Evolutionary conservation across 2,113 vertebrate species (phyloP).

Genomic region (Dasyprocta punctata): DNA sequence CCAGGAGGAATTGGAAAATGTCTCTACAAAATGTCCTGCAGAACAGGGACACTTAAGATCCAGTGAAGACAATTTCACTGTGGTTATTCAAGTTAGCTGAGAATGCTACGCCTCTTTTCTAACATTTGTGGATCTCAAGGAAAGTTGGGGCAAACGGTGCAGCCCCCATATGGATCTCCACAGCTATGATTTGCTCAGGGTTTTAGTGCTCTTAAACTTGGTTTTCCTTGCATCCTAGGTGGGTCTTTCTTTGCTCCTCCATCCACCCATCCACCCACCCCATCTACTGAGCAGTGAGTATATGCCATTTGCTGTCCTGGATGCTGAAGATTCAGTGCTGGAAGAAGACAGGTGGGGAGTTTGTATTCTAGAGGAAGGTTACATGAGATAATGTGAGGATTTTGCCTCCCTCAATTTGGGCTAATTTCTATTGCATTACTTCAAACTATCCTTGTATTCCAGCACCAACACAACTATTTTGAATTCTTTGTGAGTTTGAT

Average conservation of each 20-base stretch:
- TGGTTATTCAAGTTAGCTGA: background rate
- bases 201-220: background rate
- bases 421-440: background rate
- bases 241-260: background rate
- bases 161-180: no score
- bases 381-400: background rate
- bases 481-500: background rate
- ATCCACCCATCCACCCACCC: background rate
- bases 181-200: background rate
- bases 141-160: background rate
- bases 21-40: background rate
- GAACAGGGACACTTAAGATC: background rate
- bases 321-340: background rate
- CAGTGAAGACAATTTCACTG: background rate
- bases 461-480: background rate
- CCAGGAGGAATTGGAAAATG: background rate
- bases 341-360: background rate
- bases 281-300: background rate
- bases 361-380: background rate
- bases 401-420: background rate
- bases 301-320: background rate
- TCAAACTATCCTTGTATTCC: background rate
- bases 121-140: background rate
- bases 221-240: slow-evolving; percentile 13
- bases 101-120: background rate